Evolutionary conservation across 2,888 invertebrate genomes (phyloP).

Genomic region (Merodon equestris): DNA sequence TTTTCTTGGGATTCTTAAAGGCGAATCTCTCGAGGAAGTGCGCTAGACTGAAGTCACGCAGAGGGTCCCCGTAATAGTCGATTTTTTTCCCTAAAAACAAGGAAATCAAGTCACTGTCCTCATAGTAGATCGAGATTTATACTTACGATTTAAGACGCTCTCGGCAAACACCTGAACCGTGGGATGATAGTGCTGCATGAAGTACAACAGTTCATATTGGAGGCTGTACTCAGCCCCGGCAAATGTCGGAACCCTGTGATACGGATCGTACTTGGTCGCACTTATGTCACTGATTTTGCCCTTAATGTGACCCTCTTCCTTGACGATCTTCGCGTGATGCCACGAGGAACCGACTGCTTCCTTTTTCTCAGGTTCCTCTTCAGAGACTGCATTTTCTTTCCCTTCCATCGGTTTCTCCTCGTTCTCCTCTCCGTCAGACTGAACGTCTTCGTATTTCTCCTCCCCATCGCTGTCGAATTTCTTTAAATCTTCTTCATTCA

Average conservation of each 20-base stretch:
- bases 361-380: constrained; percentile 72
- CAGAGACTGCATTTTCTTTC: constrained; percentile 10
- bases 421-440: constrained; percentile 63
- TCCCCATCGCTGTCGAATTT: constrained; percentile 77
- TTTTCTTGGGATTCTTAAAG: constrained; percentile 93
- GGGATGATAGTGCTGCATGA: constrained; percentile 92
- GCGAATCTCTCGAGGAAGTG: constrained; percentile 97
- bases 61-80: constrained; percentile 93
- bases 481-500: constrained; percentile 72
- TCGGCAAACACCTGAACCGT: constrained; percentile 93
- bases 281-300: constrained; percentile 78
- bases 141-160: constrained; percentile 85
- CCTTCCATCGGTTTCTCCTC: constrained; percentile 9
- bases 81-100: constrained; percentile 83
- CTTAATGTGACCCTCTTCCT: neutral
- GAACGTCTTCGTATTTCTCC: constrained; percentile 75
- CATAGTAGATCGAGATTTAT: neutral
- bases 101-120: neutral
- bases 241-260: constrained; percentile 90
- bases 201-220: constrained; percentile 86
- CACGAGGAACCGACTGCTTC: constrained; percentile 71
- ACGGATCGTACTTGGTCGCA: constrained; percentile 83
- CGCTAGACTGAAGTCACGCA: constrained; percentile 94
- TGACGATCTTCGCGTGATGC: constrained; percentile 73
- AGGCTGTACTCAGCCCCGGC: constrained; percentile 87